phyloP scores from a whole-genome alignment of 2,888 invertebrate genomes.

The Oscheius sp. region DNA sequence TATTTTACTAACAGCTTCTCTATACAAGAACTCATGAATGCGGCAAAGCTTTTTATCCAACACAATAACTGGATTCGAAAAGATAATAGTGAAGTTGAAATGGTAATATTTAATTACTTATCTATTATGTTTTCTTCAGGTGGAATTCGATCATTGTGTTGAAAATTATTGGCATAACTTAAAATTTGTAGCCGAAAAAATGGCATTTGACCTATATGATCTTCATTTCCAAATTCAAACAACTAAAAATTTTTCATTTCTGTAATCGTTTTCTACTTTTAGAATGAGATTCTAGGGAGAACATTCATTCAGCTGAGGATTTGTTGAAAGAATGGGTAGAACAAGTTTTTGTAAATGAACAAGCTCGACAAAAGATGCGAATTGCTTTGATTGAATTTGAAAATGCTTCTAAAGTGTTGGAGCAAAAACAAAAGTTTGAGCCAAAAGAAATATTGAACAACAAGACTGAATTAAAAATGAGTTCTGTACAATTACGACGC shows the following conservation, averaged over 20 bases:
- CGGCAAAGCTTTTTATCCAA: neutral
- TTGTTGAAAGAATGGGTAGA: neutral
- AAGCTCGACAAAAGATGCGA: neutral
- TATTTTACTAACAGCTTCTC: conserved; percentile 9
- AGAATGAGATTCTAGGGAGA: too few relatives aligned
- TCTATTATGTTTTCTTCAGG: neutral
- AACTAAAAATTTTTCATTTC: too few relatives aligned
- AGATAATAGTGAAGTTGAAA: neutral
- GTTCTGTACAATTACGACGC: neutral
- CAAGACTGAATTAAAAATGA: too few relatives aligned
- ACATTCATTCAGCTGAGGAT: too few relatives aligned
- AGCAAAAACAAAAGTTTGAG: too few relatives aligned
- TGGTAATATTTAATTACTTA: neutral
- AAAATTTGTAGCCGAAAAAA: neutral
- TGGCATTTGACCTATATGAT: neutral
- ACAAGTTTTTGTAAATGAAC: neutral
- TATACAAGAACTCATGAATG: neutral
- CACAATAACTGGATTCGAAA: neutral
- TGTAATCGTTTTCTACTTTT: too few relatives aligned
- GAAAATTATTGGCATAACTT: neutral
- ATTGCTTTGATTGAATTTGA: too few relatives aligned
- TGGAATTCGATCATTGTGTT: neutral
- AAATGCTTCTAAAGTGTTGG: too few relatives aligned
- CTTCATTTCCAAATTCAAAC: conserved; percentile 8
- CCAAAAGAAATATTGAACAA: too few relatives aligned